Percentiles rank a stretch among this genome's conserved stretches.
These are phyloP conservation scores for Urosaurus nigricauda DNA, from an alignment of 2,797 vertebrate species.

Conservation along the genomic window DNA sequence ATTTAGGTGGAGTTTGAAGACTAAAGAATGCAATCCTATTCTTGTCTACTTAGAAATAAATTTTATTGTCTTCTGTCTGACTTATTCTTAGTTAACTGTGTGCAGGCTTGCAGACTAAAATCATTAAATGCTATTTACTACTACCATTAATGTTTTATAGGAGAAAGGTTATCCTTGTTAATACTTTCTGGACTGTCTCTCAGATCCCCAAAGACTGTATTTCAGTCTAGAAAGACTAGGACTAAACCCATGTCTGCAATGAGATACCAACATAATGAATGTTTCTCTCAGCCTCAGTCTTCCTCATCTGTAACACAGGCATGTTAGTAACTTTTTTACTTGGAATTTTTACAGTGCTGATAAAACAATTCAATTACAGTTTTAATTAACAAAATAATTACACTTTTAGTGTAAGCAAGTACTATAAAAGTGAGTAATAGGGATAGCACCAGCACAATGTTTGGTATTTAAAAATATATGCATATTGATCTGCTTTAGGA, in stretches of 20 bases:
- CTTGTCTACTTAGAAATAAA: neutral
- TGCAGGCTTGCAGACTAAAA: neutral
- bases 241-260: no score
- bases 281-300: neutral
- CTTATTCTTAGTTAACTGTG: neutral
- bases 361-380: neutral
- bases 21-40: neutral
- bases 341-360: neutral
- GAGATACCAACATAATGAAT: neutral
- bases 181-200: neutral
- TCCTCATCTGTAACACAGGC: neutral
- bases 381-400: neutral
- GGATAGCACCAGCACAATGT: no score
- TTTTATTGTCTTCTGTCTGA: neutral
- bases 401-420: neutral
- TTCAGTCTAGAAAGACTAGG: neutral
- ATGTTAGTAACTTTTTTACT: neutral
- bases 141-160: neutral
- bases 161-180: neutral
- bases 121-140: neutral
- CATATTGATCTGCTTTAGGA: no score
- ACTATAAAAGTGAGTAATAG: neutral
- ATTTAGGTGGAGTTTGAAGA: neutral
- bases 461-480: no score
- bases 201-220: neutral